Evolutionary conservation across 1,140 invertebrate species (phyloP), one percentile per base, ranked within the genome.

Genomic region (Penaeus japonicus): DNA sequence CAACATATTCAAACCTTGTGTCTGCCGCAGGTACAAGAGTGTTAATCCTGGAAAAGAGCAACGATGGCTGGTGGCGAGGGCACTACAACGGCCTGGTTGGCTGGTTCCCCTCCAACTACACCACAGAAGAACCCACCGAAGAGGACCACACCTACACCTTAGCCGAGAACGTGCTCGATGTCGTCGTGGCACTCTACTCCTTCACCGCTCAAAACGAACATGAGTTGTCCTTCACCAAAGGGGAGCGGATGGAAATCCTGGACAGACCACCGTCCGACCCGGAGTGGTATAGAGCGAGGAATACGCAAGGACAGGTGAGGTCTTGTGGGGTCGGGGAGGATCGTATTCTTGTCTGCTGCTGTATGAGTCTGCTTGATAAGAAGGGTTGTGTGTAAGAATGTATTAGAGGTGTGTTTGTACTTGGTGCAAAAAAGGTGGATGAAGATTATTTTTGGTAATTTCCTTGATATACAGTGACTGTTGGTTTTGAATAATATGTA

Each of bases 31-130:
- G 98, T 87, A 96, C 96, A 53, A 94, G 96, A 91, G 97, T 99
- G 86, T 94, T 97, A 85, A 99, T 99, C 90, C 93, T 99, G 87
- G 99, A 99, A 93, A 99, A 99, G 93, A 99, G 97, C 91, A 98
- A 98, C 90, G 99, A 99, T 94, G 99, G 99, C 53, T 99, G 99
- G 99, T 99, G 98, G 98, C 95, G 98, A 92, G 99, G 98, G 47
- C 96, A 97, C 93, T 97, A 95, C 93, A 95, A 94, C 92, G 85
- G 91, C 47, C 95, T 94, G 91, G 95, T 95, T 90, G 98, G 98
- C 88, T 96, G 98, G 99, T 99, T 99, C 93, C 99, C 98, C 27
- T 98, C 97, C 59, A 99, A 99, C 94, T 99, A 99, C 93, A 98
- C 98, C 77, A 96, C 98, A 92, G 96, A 99, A 93, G 97, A 98